These are phyloP conservation scores for Ianthella basta DNA, from an alignment of 37 sponge, comb jelly and placozoan species.

Conservation along the genomic window DNA sequence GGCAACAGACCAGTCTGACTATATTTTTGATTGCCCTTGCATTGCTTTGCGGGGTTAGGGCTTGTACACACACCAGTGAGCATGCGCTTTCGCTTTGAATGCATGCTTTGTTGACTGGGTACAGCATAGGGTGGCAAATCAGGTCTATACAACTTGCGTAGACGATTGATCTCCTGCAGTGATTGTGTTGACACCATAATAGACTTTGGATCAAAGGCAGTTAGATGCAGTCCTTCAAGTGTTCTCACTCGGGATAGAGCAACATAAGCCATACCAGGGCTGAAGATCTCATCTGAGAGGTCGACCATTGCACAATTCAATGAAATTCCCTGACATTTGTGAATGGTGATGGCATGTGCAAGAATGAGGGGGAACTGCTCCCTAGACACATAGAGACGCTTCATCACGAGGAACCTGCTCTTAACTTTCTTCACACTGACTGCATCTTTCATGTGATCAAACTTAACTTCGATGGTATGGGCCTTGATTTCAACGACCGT, in stretches of 20 bases:
- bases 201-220: constrained; percentile 39
- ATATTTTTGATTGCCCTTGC: neutral
- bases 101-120: neutral
- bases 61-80: neutral
- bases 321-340: constrained; percentile 57
- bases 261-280: constrained; percentile 56
- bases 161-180: constrained; percentile 34
- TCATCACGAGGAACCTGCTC: too few relatives aligned
- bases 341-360: constrained; percentile 52
- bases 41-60: neutral
- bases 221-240: constrained; percentile 45
- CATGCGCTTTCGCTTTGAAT: neutral
- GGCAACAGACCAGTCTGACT: neutral
- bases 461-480: neutral
- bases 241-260: constrained; percentile 51
- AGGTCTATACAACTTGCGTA: neutral
- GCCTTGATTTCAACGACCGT: constrained; percentile 1
- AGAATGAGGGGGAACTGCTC: constrained; percentile 48
- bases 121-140: constrained; percentile 26
- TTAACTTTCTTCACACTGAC: constrained; percentile 1
- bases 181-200: constrained; percentile 15
- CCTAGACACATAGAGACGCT: constrained; percentile 44
- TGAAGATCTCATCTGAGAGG: constrained; percentile 31
- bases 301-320: constrained; percentile 49
- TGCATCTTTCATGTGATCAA: constrained; percentile 38